Conservation (phyloP, 2,797 vertebrate species). For the Tachyglossus aculeatus region DNA sequence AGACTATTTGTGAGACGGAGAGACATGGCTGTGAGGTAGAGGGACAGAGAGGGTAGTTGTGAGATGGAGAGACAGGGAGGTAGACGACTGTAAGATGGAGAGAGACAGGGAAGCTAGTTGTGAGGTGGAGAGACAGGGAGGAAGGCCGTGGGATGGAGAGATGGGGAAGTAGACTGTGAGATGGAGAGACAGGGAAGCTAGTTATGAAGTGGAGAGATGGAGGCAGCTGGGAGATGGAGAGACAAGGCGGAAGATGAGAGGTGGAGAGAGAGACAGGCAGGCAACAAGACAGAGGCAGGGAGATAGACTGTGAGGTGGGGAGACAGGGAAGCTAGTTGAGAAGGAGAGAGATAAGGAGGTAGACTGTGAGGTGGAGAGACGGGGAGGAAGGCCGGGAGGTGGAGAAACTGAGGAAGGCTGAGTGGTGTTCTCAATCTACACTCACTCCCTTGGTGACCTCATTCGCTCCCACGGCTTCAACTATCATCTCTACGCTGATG, state of each 20-base stretch:
- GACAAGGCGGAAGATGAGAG: rapidly evolving
- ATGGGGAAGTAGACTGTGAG: rapidly evolving
- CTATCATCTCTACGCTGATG: no score
- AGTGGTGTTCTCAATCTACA: no score
- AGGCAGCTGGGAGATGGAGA: rapidly evolving
- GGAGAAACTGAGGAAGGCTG: no score
- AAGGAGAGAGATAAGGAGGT: no score
- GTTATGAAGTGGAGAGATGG: rapidly evolving
- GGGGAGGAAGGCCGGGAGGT: no score
- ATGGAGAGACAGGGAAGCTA: not conserved
- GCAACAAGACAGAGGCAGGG: rapidly evolving
- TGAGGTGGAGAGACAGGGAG: not conserved
- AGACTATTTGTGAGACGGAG: not conserved
- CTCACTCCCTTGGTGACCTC: no score
- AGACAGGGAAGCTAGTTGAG: not conserved
- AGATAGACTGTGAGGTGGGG: rapidly evolving
- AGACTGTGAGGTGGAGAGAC: not conserved
- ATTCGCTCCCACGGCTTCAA: no score
- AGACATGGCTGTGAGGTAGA: not conserved
- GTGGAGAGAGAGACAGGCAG: rapidly evolving
- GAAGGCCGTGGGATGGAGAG: rapidly evolving
- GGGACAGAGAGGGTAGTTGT: no score
- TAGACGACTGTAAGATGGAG: no score
- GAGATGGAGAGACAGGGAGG: not conserved
- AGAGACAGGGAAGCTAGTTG: rapidly evolving